phyloP scores from a whole-genome alignment of 2,113 vertebrate species.

The Pelobates fuscus region DNA sequence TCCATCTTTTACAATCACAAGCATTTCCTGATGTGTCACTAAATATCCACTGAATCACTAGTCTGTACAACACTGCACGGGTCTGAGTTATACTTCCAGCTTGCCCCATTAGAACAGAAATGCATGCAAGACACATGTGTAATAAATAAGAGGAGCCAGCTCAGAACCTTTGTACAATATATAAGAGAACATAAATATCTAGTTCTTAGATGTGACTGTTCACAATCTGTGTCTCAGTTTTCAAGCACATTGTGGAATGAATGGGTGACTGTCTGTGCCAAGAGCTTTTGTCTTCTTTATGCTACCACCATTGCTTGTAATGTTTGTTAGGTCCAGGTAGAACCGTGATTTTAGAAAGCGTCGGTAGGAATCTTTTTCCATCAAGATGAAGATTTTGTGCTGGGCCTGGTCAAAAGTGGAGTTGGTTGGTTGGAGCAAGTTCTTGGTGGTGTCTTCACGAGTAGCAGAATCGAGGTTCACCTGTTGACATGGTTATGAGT shows the following conservation, averaged over 20 bases:
- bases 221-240: slow-evolving; percentile 19
- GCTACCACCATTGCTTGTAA: slow-evolving; percentile 53
- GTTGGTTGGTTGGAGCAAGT: slow-evolving; percentile 72
- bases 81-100: slow-evolving; percentile 25
- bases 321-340: slow-evolving; percentile 77
- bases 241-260: slow-evolving; percentile 65
- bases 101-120: slow-evolving; percentile 39
- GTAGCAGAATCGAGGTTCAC: slow-evolving; percentile 91
- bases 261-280: slow-evolving; percentile 62
- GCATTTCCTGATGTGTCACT: slow-evolving; percentile 15
- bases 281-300: slow-evolving; percentile 59
- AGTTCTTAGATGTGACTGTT: slow-evolving; percentile 23
- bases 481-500: slow-evolving; percentile 57
- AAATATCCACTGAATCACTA: slow-evolving; percentile 16
- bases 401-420: slow-evolving; percentile 87
- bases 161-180: slow-evolving; percentile 32
- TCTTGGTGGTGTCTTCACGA: slow-evolving; percentile 76
- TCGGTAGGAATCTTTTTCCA: slow-evolving; percentile 95
- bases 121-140: slow-evolving; percentile 49
- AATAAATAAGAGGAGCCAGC: slow-evolving; percentile 47
- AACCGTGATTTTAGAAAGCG: slow-evolving; percentile 87
- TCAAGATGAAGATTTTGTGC: slow-evolving; percentile 85
- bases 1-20: slow-evolving; percentile 12
- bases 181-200: slow-evolving; percentile 32
- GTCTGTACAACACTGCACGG: slow-evolving; percentile 26